Base-by-base conservation (phyloP, 2,888 invertebrate species). In the Timandra comae region DNA sequence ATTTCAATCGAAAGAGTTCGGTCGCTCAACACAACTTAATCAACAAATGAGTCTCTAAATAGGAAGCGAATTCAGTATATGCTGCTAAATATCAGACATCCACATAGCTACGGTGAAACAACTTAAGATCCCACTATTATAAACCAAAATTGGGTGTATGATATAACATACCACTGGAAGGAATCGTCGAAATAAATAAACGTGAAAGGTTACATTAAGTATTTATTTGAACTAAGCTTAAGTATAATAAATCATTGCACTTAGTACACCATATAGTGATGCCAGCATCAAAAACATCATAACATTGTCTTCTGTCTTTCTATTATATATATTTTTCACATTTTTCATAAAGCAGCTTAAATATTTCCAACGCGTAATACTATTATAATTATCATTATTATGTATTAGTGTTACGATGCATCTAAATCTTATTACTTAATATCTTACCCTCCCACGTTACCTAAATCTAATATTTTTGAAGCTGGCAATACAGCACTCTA, bases 241-340 rank as follows among this genome's bases (percentile, higher is more conserved):
- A 5, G 16, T 16, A 60, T 53, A 52, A 60, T 59, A 51, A 43
- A 49, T 56, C 51, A 63, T 63, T 62, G 62, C 61, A 60, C 63
- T 54, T 56, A 63, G 60, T 58, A 63, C 56, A 63, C 55, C 38
- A 56, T 54, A 61, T 55, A 53, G 52, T 52, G 47, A 52, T 46
- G 57, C 58, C 69, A 66, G 66, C 64, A 59, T 57, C 67, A 61
- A 52, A 61, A 61, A 59, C 56, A 59, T 52, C 39, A 36, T 42
- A 42, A 30, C 30, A 33, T 37, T 33, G 38, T 41, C 35, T 38
- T 42, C 29, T 27, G n/a, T 33, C 25, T 35, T 12, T 27, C 23
- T 31, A 35, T 29, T 29, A 23, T n/a, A 31, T 41, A 39, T 24
- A 35, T 25, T 36, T 26, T 29, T 33, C 16, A 16, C 16, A 16